These are phyloP conservation scores for Marmota flaviventris DNA, from an alignment of 2,113 vertebrate genomes.

Conservation along the genomic window DNA sequence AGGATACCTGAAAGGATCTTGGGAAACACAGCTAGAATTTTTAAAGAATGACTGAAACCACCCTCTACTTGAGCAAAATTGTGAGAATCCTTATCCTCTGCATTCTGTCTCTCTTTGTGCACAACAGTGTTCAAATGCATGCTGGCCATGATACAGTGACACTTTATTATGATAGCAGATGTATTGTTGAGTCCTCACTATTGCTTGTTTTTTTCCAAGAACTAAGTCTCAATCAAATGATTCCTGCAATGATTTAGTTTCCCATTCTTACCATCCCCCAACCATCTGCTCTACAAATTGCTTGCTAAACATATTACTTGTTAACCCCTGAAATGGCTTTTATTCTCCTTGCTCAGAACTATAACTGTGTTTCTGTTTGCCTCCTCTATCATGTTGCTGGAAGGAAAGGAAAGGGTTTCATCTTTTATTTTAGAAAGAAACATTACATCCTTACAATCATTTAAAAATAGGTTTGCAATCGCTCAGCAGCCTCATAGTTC, in stretches of 20 bases:
- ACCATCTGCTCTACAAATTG: background rate
- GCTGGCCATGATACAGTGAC: background rate
- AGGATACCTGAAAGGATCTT: background rate
- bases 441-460: background rate
- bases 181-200: background rate
- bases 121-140: background rate
- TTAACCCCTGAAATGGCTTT: conserved; percentile 24
- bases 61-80: background rate
- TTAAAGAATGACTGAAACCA: background rate
- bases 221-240: conserved; percentile 1
- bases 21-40: background rate
- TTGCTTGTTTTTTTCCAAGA: background rate
- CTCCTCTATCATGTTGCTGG: background rate
- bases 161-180: background rate
- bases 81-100: background rate
- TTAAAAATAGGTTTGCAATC: background rate
- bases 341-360: background rate
- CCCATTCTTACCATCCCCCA: background rate
- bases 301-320: conserved; percentile 1
- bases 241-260: background rate
- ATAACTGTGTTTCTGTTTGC: background rate
- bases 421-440: background rate
- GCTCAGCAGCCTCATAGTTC: background rate
- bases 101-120: background rate
- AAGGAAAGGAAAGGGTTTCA: background rate